Base-by-base conservation (phyloP, 2,113 vertebrate genomes). In the Scophthalmus maximus region DNA sequence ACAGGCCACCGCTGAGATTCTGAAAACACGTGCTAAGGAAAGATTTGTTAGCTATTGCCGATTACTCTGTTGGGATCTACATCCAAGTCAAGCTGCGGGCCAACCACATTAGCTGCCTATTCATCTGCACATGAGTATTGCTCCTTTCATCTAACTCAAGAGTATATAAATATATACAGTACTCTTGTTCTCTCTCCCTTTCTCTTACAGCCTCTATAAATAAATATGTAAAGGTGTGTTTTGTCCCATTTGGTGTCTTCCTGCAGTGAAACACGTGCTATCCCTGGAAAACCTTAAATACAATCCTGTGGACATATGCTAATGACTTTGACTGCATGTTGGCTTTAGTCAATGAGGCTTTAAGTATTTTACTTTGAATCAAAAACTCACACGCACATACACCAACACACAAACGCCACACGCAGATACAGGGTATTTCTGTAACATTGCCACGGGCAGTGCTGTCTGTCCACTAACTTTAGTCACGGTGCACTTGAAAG, bases 401-500 rank as follows among this genome's bases (percentile, higher is more conserved):
- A 59, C 26, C 6, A 57, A 49, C 50, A 72, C 40, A 71, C 30
- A 73, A n/a, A n/a, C n/a, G n/a, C 49, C 44, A 20, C 26, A 29
- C 8, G 18, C 60, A 78, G 46, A 66, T 57, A 46, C 18, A 29
- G 64, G 34, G 34, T 85, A 56, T 89, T 87, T 88, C 56, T 73
- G 81, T 70, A 14, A 73, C 60, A 57, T 64, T 61, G 76, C 87
- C 78, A 73, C 71, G 64, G 86, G 87, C 84, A 32, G 26, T 1
- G 29, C 68, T 81, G 79, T 69, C 81, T 87, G 81, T 86, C 90
- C 85, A 78, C 81, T 87, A 83, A 79, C 85, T 89, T 91, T 88
- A 87, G 84, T 87, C 79, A 89, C 65, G 79, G 73, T 91, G 85
- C 71, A 82, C 74, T 86, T 86, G 84, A 90, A 89, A 75, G 78